Conservation (phyloP, 2,888 invertebrate species). For the Dicyrtomina minuta region DNA sequence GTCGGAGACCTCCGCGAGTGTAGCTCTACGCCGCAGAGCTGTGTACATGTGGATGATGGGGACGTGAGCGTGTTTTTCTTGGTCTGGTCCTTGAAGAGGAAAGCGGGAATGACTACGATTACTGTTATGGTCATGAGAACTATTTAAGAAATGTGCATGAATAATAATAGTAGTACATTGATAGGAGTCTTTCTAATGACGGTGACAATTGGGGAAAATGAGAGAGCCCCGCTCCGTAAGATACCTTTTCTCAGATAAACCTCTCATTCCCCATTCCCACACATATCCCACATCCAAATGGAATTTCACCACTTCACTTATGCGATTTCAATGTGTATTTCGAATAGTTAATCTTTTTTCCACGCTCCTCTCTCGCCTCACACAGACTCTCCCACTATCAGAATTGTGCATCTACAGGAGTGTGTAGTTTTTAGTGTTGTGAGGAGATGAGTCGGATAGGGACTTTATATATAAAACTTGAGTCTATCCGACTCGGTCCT, state of each 20-base stretch:
- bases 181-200: slow-evolving; percentile 22
- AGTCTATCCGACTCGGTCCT: no score
- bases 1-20: no score
- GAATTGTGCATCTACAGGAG: neutral
- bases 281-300: neutral
- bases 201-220: slow-evolving; percentile 19
- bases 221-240: neutral
- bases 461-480: no score
- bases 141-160: slow-evolving; percentile 19
- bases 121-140: slow-evolving; percentile 22
- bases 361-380: neutral
- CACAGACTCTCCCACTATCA: neutral
- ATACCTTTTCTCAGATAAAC: neutral
- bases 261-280: neutral
- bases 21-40: no score
- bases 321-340: neutral
- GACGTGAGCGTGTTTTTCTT: neutral
- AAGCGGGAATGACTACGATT: slow-evolving; percentile 19
- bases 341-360: neutral
- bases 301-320: no score
- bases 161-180: slow-evolving; percentile 19
- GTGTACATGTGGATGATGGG: no score
- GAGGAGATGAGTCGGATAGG: no score
- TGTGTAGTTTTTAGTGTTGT: neutral
- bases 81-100: neutral